Evolutionary conservation across 2,888 invertebrate species (phyloP).

Genomic region (Machimus atricapillus): DNA sequence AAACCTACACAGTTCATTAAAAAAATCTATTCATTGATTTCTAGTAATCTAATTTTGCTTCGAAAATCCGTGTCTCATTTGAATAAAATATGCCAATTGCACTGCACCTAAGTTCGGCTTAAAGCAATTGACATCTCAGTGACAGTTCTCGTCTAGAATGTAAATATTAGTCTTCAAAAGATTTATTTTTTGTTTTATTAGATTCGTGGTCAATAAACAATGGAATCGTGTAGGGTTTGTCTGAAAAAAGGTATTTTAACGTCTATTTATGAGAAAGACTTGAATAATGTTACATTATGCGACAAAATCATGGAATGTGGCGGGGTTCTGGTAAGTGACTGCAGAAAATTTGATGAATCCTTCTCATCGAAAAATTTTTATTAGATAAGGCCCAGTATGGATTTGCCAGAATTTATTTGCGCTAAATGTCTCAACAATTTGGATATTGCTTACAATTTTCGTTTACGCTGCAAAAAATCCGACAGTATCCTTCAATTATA

Average conservation of each 20-base stretch:
- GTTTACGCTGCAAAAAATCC: constrained; percentile 16
- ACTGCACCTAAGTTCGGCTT: not conserved
- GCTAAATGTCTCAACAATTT: constrained; percentile 10
- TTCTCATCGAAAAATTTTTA: not conserved
- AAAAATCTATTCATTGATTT: no score
- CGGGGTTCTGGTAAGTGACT: constrained; percentile 54
- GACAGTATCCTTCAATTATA: constrained; percentile 27
- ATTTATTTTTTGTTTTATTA: not conserved
- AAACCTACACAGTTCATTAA: no score
- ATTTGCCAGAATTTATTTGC: constrained; percentile 26
- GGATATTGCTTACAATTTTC: constrained; percentile 35
- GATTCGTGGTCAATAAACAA: not conserved
- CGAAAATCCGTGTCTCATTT: no score
- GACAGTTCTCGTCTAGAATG: not conserved
- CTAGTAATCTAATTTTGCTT: no score
- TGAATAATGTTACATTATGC: constrained; percentile 6
- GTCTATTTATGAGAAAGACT: constrained; percentile 23
- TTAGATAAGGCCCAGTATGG: not conserved
- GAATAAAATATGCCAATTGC: not conserved
- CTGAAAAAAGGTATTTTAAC: constrained; percentile 4
- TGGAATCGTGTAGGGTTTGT: constrained; percentile 38
- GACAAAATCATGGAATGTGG: constrained; percentile 58
- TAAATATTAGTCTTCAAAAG: not conserved
- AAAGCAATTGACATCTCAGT: not conserved
- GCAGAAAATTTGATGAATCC: not conserved